Base-by-base conservation (phyloP, 2,113 vertebrate species). In the Etheostoma spectabile region DNA sequence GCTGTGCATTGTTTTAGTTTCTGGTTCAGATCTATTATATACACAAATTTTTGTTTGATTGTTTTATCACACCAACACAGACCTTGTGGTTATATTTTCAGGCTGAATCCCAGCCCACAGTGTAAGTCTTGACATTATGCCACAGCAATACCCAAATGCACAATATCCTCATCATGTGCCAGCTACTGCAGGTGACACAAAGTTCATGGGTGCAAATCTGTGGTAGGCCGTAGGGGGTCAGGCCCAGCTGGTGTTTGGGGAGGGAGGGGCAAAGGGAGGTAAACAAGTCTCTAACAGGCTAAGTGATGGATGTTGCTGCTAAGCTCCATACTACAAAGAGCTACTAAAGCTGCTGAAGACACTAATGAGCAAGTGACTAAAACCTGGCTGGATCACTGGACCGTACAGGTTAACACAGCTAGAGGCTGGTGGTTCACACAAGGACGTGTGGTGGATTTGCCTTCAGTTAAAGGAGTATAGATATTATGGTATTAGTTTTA, bases 331-430 rank as follows among this genome's bases (percentile, higher is more conserved):
- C 46, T 77, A 84, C 81, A 91, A 88, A 86, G 83, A 89, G 66
- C 71, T 74, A 77, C 77, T 78, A 90, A 91, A 89, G 81, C 90
- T 77, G 82, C 76, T 91, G 89, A 86, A 61, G 80, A 64, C 79
- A 80, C 80, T 77, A 83, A 84, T 83, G 71, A 70, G 69, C 21
- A 14, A 35, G 13, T 33, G 49, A 16, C 22, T 55, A 91, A 94
- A 93, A 79, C 88, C 86, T 56, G 93, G 79, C 75, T 79, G 90
- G 89, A 92, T 80, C 14, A 22, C 69, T 85, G 86, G 77, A 90
- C 33, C 63, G 66, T 15, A 56, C 46, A 27, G 18, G 14, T 21
- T 16, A 69, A 27, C 33, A 27, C 21, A 33, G 2, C 45, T n/a
- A 8, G 16, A 18, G 21, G 11, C 33, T 74, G 21, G 57, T 18